A percentile compares a stretch with the other conserved stretches of the same genome.
Evolutionary conservation across 2,113 vertebrate genomes (phyloP).

Genomic region (Neomonachus schauinslandi): DNA sequence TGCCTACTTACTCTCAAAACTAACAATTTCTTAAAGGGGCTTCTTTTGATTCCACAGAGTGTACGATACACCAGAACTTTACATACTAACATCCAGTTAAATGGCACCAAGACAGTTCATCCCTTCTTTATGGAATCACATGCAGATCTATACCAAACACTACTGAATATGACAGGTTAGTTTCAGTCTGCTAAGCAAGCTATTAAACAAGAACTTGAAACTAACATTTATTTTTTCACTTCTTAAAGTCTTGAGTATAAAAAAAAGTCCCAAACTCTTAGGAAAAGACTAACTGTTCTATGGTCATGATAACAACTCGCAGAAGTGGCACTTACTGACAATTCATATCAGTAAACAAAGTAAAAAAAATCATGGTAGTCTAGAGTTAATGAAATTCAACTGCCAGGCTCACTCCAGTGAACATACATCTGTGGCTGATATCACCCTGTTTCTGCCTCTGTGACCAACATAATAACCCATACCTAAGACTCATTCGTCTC

Average conservation of each 20-base stretch:
- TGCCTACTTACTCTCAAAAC: not conserved
- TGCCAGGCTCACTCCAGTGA: not conserved
- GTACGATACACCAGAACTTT: not conserved
- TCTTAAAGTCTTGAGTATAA: not conserved
- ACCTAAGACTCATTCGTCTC: not conserved
- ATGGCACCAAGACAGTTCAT: not conserved
- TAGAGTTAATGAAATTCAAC: not conserved
- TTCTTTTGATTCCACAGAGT: not conserved
- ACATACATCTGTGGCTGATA: not conserved
- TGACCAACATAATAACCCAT: not conserved
- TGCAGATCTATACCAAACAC: not conserved
- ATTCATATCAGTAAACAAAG: not conserved
- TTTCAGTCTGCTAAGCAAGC: not conserved
- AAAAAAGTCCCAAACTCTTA: not conserved
- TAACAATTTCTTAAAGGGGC: not conserved
- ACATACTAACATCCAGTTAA: constrained; percentile 46
- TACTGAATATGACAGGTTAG: not conserved
- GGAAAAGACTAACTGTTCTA: not conserved
- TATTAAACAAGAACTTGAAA: constrained; percentile 37
- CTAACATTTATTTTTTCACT: not conserved
- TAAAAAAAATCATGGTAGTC: not conserved
- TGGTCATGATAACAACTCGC: not conserved
- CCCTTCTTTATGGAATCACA: not conserved
- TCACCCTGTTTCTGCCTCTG: not conserved
- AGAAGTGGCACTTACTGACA: not conserved